A percentile compares a stretch with the other conserved stretches of the same genome.
phyloP scores from a whole-genome alignment of 1,140 invertebrate genomes.

The Brachystomella parvula region DNA sequence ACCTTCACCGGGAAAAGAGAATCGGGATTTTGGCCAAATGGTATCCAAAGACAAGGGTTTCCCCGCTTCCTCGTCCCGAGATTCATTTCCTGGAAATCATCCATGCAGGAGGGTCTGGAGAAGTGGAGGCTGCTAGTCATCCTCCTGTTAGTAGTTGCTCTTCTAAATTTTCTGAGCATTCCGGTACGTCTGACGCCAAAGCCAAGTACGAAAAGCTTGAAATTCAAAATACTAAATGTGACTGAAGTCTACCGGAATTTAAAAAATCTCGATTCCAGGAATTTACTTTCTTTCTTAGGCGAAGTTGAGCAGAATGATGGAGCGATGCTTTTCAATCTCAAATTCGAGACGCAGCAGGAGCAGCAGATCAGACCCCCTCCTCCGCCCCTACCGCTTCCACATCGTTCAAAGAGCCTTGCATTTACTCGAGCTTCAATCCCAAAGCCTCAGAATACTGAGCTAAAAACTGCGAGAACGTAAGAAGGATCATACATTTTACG shows the following conservation, averaged over 20 bases:
- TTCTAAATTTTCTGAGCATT: neutral
- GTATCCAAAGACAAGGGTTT: too few species aligned
- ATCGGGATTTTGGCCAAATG: too few species aligned
- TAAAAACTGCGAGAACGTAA: neutral
- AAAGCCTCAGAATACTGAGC: neutral
- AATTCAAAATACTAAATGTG: neutral
- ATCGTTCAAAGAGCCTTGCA: too few species aligned
- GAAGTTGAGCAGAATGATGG: conserved; percentile 32
- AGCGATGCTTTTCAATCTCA: conserved; percentile 27
- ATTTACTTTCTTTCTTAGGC: conserved; percentile 34
- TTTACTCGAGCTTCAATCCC: too few species aligned
- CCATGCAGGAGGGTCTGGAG: too few species aligned
- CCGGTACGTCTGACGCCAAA: neutral
- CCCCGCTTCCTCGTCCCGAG: too few species aligned
- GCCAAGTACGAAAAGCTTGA: conserved; percentile 1
- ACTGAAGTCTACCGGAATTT: neutral
- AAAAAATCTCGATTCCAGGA: conserved; percentile 17
- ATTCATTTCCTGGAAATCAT: too few species aligned
- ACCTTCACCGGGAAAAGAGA: too few species aligned
- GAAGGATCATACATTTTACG: too few species aligned
- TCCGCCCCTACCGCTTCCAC: neutral
- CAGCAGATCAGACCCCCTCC: neutral
- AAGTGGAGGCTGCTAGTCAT: too few species aligned
- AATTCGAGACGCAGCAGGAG: conserved; percentile 1
- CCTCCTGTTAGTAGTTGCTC: too few species aligned